Evolutionary conservation across 1,140 invertebrate species (phyloP).

Genomic region (Eciton burchellii): DNA sequence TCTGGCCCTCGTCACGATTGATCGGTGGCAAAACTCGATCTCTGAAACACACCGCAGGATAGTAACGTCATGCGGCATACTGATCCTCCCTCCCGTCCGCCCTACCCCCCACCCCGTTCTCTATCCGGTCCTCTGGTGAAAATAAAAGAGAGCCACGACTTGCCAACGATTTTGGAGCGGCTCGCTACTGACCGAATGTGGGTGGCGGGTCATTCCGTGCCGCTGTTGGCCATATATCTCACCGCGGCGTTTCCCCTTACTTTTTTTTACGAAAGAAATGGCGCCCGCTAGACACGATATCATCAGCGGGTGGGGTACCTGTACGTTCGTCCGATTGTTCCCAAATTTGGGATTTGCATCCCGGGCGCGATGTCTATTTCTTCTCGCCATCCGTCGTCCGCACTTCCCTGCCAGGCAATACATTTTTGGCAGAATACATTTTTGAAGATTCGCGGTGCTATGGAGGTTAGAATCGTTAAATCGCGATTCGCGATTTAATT

Average conservation of each 20-base stretch:
- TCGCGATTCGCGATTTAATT: background rate
- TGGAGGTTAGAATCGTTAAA: background rate
- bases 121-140: background rate
- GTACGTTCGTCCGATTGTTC: background rate
- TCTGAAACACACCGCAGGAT: constrained; percentile 41
- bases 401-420: background rate
- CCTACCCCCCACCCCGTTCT: background rate
- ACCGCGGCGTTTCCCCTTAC: constrained; percentile 14
- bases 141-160: constrained; percentile 42
- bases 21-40: constrained; percentile 59
- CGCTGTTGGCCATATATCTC: constrained; percentile 42
- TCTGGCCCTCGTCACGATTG: constrained; percentile 56
- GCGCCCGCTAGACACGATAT: constrained; percentile 5
- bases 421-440: background rate
- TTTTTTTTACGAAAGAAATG: background rate
- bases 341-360: background rate
- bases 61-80: constrained; percentile 40
- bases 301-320: background rate
- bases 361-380: background rate
- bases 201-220: constrained; percentile 53
- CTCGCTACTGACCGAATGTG: constrained; percentile 63
- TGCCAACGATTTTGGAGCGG: constrained; percentile 51
- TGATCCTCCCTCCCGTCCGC: background rate
- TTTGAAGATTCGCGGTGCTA: background rate
- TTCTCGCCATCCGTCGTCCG: background rate